Percentiles rank a stretch among this genome's conserved stretches.
Evolutionary conservation across 2,113 vertebrate genomes (phyloP).

Genomic region (Oceanites oceanicus): DNA sequence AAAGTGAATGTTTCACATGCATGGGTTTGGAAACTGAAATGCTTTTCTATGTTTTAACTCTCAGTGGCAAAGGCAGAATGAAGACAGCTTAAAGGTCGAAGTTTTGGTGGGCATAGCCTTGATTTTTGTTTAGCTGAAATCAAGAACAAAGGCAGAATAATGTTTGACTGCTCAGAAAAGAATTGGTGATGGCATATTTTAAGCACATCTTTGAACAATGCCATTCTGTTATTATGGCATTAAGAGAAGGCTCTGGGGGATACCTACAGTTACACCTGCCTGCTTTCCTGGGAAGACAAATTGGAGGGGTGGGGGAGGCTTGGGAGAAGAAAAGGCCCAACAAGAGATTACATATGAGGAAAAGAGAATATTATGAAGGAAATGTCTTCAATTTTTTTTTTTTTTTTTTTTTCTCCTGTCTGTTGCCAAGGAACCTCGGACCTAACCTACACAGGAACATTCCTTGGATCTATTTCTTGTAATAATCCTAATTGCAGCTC

Average conservation of each 20-base stretch:
- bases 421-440: constrained; percentile 33
- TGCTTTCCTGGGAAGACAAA: constrained; percentile 26
- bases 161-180: neutral
- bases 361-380: constrained; percentile 23
- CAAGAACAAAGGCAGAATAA: neutral
- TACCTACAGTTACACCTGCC: neutral
- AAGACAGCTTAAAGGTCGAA: neutral
- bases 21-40: neutral
- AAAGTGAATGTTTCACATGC: neutral
- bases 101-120: constrained; percentile 6
- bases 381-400: neutral
- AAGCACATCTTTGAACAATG: neutral
- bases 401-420: neutral
- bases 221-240: neutral
- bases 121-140: constrained; percentile 31
- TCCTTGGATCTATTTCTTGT: constrained; percentile 28
- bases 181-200: neutral
- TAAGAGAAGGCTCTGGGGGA: constrained; percentile 18
- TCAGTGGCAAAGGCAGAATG: neutral
- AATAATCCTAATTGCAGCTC: constrained; percentile 61
- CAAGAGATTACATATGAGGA: neutral
- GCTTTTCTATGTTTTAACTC: neutral
- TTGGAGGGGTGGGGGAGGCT: neutral
- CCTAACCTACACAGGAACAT: constrained; percentile 30
- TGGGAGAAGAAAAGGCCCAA: neutral